A percentile compares a stretch with the other conserved stretches of the same genome.
Conservation (phyloP, 2,113 vertebrate genomes). For the Donacobius atricapilla region DNA sequence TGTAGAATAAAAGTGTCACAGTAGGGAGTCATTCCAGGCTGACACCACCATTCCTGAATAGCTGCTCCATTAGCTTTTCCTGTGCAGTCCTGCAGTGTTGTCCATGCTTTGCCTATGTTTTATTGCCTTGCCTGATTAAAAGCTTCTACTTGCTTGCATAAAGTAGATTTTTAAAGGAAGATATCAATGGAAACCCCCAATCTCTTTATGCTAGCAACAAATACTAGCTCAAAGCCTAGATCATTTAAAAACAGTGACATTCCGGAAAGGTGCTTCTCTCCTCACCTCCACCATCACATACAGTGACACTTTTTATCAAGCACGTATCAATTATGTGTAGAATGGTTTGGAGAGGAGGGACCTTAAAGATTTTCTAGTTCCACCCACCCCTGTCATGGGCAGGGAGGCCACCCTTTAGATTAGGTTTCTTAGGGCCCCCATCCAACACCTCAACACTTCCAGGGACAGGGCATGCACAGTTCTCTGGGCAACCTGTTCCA, state of each 20-base stretch:
- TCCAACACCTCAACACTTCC: background rate
- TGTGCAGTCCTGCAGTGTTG: background rate
- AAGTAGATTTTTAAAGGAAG: background rate
- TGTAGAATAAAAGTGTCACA: constrained; percentile 25
- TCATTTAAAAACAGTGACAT: background rate
- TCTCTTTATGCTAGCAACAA: background rate
- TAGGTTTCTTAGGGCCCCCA: background rate
- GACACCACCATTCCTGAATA: background rate
- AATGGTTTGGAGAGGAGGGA: background rate
- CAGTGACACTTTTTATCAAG: background rate
- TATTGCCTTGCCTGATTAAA: background rate
- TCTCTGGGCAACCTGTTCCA: background rate
- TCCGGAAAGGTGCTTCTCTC: background rate
- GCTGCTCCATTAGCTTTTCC: background rate
- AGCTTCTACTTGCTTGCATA: background rate
- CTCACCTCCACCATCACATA: background rate
- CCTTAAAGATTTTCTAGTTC: background rate
- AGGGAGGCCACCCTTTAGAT: background rate
- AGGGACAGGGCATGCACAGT: background rate
- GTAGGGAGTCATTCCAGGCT: background rate
- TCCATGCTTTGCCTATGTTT: background rate
- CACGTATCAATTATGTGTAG: background rate
- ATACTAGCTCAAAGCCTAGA: background rate
- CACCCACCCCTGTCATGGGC: too few species aligned
- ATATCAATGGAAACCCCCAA: background rate